Evolutionary conservation across 2,113 vertebrate species (phyloP).

Genomic region (Tragulus kanchil): DNA sequence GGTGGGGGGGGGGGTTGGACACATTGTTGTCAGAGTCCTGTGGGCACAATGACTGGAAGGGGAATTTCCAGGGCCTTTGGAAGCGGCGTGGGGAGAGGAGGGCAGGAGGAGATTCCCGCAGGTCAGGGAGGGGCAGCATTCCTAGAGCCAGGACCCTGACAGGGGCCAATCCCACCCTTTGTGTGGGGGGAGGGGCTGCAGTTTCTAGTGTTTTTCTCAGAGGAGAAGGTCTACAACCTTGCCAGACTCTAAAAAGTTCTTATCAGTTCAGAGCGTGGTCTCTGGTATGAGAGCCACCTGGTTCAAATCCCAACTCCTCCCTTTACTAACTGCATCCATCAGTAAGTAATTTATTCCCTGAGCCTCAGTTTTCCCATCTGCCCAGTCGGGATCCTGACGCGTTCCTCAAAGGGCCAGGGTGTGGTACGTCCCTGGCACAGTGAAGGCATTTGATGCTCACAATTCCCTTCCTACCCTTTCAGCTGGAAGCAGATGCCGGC

Average conservation of each 20-base stretch:
- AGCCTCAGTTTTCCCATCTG: conserved; percentile 45
- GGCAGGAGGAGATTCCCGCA: not conserved
- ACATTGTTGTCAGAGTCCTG: conserved; percentile 42
- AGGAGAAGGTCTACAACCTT: not conserved
- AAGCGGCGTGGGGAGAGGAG: not conserved
- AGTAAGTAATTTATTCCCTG: not conserved
- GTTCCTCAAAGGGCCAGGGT: not conserved
- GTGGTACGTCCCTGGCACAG: not conserved
- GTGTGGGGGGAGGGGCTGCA: not conserved
- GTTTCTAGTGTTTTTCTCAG: not conserved
- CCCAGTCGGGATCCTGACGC: not conserved
- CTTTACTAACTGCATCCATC: not conserved
- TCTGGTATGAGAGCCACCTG: not conserved
- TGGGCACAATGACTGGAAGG: not conserved
- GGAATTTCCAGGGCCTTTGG: conserved; percentile 69
- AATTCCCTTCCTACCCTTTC: not conserved
- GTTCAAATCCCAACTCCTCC: not conserved
- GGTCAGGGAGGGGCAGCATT: not conserved
- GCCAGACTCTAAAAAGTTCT: not conserved
- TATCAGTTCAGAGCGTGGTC: not conserved
- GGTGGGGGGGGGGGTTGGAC: not conserved
- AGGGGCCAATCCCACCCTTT: not conserved
- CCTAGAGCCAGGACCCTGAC: not conserved
- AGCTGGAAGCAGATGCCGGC: not conserved
- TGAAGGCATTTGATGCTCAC: not conserved